Conservation (phyloP, 1,140 invertebrate species). For the Battus philenor region DNA sequence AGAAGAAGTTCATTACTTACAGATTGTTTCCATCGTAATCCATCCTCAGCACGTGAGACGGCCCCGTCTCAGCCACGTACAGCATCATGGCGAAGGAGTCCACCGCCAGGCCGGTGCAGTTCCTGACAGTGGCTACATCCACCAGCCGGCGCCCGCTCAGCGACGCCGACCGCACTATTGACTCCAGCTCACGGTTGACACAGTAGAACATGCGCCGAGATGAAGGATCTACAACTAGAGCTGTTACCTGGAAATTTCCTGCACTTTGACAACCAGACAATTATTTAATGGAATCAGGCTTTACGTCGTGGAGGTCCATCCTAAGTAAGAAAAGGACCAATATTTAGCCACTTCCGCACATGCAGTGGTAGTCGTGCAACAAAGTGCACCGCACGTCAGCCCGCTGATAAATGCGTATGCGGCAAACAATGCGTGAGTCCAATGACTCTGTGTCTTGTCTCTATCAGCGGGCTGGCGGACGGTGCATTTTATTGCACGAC, state of each 20-base stretch:
- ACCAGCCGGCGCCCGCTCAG: constrained; percentile 24
- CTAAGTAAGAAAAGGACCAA: too few species aligned
- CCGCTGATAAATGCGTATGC: too few species aligned
- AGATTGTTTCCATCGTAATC: constrained; percentile 79
- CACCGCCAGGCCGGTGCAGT: constrained; percentile 80
- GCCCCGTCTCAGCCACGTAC: constrained; percentile 81
- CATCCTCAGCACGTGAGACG: constrained; percentile 79
- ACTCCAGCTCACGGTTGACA: constrained; percentile 22
- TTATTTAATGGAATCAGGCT: too few species aligned
- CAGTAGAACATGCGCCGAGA: constrained; percentile 78
- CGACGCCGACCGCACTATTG: constrained; percentile 29
- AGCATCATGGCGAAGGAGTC: constrained; percentile 81
- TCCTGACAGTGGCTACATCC: constrained; percentile 24
- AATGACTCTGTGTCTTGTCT: too few species aligned
- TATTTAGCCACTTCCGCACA: too few species aligned
- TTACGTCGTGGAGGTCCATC: constrained; percentile 8
- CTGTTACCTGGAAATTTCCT: constrained; percentile 65
- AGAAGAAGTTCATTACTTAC: constrained; percentile 34
- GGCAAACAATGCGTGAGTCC: too few species aligned
- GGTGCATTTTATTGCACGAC: too few species aligned
- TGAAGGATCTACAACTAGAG: constrained; percentile 74
- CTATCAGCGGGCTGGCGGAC: too few species aligned
- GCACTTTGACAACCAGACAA: too few species aligned
- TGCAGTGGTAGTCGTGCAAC: too few species aligned
- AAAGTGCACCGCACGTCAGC: too few species aligned